Evolutionary conservation across 23 tunicate genomes (phyloP), one percentile per base, ranked within the genome.

Genomic region (Styela plicata): DNA sequence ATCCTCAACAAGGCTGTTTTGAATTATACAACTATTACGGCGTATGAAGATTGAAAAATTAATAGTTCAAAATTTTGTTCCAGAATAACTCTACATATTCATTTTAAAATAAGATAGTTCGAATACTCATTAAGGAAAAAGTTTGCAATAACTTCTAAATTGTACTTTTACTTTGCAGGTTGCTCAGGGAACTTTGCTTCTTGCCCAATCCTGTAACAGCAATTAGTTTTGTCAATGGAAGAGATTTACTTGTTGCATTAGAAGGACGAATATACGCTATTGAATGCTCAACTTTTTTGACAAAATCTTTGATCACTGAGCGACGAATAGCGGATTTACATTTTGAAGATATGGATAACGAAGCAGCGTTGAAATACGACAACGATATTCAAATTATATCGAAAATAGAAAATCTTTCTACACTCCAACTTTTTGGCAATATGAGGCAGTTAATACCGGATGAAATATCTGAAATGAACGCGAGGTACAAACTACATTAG

Each of bases 111-210:
- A n/a, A n/a, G n/a, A n/a, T n/a, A n/a, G n/a, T n/a, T n/a, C n/a
- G n/a, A n/a, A n/a, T n/a, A n/a, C n/a, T n/a, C n/a, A n/a, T n/a
- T n/a, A n/a, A n/a, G n/a, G n/a, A n/a, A n/a, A n/a, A n/a, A n/a
- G n/a, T n/a, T n/a, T n/a, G n/a, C n/a, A n/a, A n/a, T n/a, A n/a
- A n/a, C n/a, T n/a, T n/a, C n/a, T n/a, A n/a, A n/a, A n/a, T n/a
- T n/a, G n/a, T n/a, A n/a, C n/a, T 27, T 28, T 71, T 71, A 82
- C 36, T 31, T 62, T 80, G 62, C 69, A 91, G 97, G 71, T 44
- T 91, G 31, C 31, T 91, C 10, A 73, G 97, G 30, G 97, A 91
- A 73, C 57, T 91, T 27, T 82, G 90, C 69, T 86, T 91, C 80
- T 18, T 76, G 27, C 90, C 90, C 22, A 80, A 86, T 44, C 67